Conservation (phyloP, 1,140 invertebrate species). For the Caerostris extrusa region DNA sequence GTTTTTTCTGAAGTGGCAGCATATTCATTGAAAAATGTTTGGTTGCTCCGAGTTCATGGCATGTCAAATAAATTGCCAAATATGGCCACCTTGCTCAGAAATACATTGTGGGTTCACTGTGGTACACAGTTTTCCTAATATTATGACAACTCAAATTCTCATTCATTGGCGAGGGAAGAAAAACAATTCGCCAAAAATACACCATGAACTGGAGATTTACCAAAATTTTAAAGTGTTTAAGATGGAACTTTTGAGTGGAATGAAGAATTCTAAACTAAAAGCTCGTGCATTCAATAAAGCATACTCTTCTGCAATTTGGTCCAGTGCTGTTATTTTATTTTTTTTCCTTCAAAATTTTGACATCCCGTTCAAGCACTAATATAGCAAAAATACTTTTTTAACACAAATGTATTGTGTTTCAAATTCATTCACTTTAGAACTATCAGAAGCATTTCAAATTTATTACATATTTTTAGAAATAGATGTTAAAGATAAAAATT, state of each 20-base stretch:
- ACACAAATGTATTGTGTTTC: background rate
- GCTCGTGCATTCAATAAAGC: constrained; percentile 76
- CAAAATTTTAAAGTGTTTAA: constrained; percentile 72
- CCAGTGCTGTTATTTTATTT: constrained; percentile 51
- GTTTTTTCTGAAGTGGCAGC: constrained; percentile 73
- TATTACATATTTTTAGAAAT: background rate
- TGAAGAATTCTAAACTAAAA: constrained; percentile 77
- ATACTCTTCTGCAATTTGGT: constrained; percentile 68
- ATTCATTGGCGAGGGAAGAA: too few species aligned
- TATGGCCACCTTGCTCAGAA: too few species aligned
- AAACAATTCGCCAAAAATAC: too few species aligned
- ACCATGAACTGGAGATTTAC: too few species aligned
- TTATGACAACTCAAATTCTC: too few species aligned
- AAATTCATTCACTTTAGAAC: background rate
- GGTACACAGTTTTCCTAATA: too few species aligned
- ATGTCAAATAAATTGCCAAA: too few species aligned
- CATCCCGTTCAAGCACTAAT: constrained; percentile 17
- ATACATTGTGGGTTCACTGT: too few species aligned
- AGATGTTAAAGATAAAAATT: constrained; percentile 43
- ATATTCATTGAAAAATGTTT: constrained; percentile 54
- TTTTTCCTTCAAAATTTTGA: constrained; percentile 41
- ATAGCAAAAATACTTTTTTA: constrained; percentile 73
- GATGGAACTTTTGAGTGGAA: constrained; percentile 77
- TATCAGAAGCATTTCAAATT: constrained; percentile 36
- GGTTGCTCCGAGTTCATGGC: background rate